Evolutionary conservation across 2,888 invertebrate species (phyloP), one percentile per base, ranked within the genome.

Genomic region (Hemithea aestivaria): DNA sequence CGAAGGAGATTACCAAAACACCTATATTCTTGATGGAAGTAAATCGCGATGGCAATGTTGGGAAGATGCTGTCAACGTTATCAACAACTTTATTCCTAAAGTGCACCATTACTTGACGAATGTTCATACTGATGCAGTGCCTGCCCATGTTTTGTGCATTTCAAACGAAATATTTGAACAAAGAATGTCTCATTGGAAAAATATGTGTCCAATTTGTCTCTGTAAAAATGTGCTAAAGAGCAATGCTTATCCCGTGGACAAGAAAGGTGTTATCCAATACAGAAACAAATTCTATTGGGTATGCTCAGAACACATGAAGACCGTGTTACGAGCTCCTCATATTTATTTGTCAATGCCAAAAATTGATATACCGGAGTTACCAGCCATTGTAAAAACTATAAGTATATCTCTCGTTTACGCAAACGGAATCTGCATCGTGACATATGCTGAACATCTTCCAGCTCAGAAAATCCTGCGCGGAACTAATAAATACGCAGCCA

Each of bases 181-280:
- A 27, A 78, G 83, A 40, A 84, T 88, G 65, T 88, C 90, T 20
- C 35, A 45, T 1, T 90, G 78, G 45, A 85, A 87, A 58, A 79
- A 87, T 37, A 81, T 88, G 55, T 92, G 92, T 54, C 91, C 91
- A 0, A 58, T 85, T 22, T 92, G 92, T 59, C 65, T 90, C n/a
- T 67, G 69, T 16, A 60, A 60, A 21, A 70, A 77, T 49, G 51
- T 64, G 39, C 53, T 75, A 6, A 71, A 54, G 21, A 73, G 72
- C 36, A 89, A 85, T 35, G 78, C 77, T 0, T 74, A 70, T 27
- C 88, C 88, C 5, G 81, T 88, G 0, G 82, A 89, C 55, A 83
- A 88, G 50, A 79, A 78, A 26, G 90, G 91, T 4, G 56, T 91
- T 30, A 74, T 91, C 1, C 89, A 90, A 45, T 91, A 79, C 56